phyloP scores from a whole-genome alignment of 1,140 invertebrate species.

The Cataglyphis hispanica region DNA sequence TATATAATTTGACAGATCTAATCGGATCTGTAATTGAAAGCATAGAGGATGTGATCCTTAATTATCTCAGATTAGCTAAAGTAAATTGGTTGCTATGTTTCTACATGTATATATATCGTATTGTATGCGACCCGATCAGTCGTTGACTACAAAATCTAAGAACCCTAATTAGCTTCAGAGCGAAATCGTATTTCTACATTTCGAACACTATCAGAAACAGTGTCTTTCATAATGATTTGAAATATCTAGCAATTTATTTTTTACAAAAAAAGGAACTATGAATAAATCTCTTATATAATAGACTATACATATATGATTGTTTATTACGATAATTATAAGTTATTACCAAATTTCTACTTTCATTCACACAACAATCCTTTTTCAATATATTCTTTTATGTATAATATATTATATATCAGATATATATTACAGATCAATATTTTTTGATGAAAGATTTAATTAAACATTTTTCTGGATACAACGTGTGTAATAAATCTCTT shows the following conservation, averaged over 20 bases:
- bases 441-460: too few species aligned
- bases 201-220: conserved; percentile 15
- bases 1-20: not conserved
- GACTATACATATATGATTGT: too few species aligned
- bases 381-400: too few species aligned
- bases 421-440: too few species aligned
- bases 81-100: conserved; percentile 5
- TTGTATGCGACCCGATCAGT: conserved; percentile 18
- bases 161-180: conserved; percentile 51
- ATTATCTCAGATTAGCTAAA: conserved; percentile 41
- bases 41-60: conserved; percentile 1
- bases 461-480: too few species aligned
- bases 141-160: conserved; percentile 18
- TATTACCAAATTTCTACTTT: too few species aligned
- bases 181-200: conserved; percentile 30
- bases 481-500: too few species aligned
- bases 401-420: too few species aligned
- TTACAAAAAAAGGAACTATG: not conserved
- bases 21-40: conserved; percentile 15
- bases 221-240: conserved; percentile 12
- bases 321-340: too few species aligned
- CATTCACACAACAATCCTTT: too few species aligned
- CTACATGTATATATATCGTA: conserved; percentile 9
- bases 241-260: conserved; percentile 11
- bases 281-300: not conserved